These are phyloP conservation scores for Potamarius usumacintae DNA, from an alignment of 2,113 vertebrate genomes.

Conservation along the genomic window DNA sequence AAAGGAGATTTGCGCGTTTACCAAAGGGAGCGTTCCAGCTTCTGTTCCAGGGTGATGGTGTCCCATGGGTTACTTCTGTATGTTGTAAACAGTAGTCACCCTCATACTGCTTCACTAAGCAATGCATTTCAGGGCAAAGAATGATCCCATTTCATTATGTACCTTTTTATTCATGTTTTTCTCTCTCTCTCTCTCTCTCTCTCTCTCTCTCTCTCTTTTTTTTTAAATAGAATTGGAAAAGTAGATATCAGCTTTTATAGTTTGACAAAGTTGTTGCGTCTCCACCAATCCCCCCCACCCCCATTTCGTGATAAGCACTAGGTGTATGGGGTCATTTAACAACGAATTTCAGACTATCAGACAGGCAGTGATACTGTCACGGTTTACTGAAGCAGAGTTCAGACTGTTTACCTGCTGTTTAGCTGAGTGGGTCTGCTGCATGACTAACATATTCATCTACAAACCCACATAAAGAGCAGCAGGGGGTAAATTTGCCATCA, in stretches of 20 bases:
- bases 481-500: background rate
- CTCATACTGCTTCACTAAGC: slow-evolving; percentile 25
- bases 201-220: background rate
- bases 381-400: background rate
- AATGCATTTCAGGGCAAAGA: slow-evolving; percentile 1
- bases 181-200: background rate
- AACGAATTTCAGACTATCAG: background rate
- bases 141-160: slow-evolving; percentile 19
- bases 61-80: slow-evolving; percentile 66
- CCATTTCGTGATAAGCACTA: background rate
- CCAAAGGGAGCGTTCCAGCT: slow-evolving; percentile 54
- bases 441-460: background rate
- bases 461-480: background rate
- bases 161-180: background rate
- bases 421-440: background rate
- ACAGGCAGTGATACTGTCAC: background rate
- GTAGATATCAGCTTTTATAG: background rate
- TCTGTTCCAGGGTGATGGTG: slow-evolving; percentile 53
- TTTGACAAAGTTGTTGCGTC: background rate
- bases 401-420: background rate
- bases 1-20: background rate
- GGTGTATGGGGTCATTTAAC: background rate
- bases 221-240: slow-evolving; percentile 12
- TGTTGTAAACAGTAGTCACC: slow-evolving; percentile 59
- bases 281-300: background rate